A percentile compares a stretch with the other conserved stretches of the same genome.
Evolutionary conservation across 2,888 invertebrate species (phyloP).

Genomic region (Thyatira batis): DNA sequence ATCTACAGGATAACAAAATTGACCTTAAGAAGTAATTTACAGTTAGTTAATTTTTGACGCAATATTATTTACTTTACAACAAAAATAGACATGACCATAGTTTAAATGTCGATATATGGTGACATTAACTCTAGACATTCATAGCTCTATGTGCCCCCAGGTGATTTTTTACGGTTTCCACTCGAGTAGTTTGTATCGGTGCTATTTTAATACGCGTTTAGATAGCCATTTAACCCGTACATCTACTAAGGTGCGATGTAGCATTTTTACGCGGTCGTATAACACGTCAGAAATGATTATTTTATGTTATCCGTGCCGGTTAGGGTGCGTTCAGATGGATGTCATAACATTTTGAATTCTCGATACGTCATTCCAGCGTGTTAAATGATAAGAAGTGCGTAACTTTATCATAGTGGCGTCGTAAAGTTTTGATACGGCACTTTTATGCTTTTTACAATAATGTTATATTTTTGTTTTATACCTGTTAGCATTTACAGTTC

Average conservation of each 20-base stretch:
- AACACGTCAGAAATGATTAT: conserved; percentile 78
- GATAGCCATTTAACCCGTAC: conserved; percentile 76
- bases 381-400: conserved; percentile 59
- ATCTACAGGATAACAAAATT: no score
- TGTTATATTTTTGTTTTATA: neutral
- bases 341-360: conserved; percentile 79
- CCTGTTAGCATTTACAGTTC: no score
- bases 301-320: conserved; percentile 60
- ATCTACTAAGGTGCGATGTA: conserved; percentile 55
- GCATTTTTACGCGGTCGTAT: conserved; percentile 75
- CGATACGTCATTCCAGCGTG: conserved; percentile 58
- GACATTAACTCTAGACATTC: conserved; percentile 21
- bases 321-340: conserved; percentile 63
- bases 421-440: conserved; percentile 45
- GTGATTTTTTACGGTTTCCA: conserved; percentile 75
- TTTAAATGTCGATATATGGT: neutral
- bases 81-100: neutral
- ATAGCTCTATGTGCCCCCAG: conserved; percentile 35
- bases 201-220: conserved; percentile 76
- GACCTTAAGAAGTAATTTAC: no score
- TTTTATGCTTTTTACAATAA: conserved; percentile 6
- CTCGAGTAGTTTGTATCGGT: conserved; percentile 76
- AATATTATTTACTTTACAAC: neutral
- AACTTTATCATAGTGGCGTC: conserved; percentile 46
- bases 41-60: no score